phyloP scores from a whole-genome alignment of 2,113 vertebrate species.

The Craseonycteris thonglongyai region DNA sequence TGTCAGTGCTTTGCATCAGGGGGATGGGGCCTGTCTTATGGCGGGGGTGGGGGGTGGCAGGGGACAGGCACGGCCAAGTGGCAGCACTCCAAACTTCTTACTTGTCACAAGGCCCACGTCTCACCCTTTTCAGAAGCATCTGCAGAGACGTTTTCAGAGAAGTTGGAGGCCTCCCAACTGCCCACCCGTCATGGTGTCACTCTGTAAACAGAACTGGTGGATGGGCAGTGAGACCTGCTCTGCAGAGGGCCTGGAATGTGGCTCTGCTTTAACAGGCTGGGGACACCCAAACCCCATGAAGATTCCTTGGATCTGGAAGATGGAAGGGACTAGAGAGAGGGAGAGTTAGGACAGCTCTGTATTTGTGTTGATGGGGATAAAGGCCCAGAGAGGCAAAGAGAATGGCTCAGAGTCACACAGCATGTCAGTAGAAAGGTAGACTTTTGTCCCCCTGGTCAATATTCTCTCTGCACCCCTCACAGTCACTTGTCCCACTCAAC shows the following conservation, averaged over 20 bases:
- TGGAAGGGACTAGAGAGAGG: not conserved
- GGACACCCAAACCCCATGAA: not conserved
- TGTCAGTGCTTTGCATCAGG: not conserved
- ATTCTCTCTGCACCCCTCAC: not conserved
- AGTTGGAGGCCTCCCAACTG: conserved; percentile 61
- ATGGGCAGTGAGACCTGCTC: conserved; percentile 29
- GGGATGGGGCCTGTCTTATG: not conserved
- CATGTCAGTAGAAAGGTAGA: not conserved
- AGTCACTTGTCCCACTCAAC: not conserved
- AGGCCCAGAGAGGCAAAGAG: not conserved
- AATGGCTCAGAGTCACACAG: not conserved
- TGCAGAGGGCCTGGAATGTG: not conserved
- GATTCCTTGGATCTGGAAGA: not conserved
- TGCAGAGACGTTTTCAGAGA: conserved; percentile 36
- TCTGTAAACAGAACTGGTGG: conserved; percentile 37
- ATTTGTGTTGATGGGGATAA: not conserved
- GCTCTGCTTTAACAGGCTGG: not conserved
- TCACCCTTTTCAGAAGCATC: conserved; percentile 68
- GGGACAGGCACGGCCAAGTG: conserved; percentile 29
- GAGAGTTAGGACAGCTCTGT: not conserved
- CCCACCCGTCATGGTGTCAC: conserved; percentile 16
- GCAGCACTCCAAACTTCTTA: conserved; percentile 52
- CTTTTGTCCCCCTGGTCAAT: not conserved
- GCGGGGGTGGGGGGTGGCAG: not conserved
- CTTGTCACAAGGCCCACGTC: conserved; percentile 61